phyloP scores from a whole-genome alignment of 1,140 invertebrate genomes.

The Hypsibius dujardini region DNA sequence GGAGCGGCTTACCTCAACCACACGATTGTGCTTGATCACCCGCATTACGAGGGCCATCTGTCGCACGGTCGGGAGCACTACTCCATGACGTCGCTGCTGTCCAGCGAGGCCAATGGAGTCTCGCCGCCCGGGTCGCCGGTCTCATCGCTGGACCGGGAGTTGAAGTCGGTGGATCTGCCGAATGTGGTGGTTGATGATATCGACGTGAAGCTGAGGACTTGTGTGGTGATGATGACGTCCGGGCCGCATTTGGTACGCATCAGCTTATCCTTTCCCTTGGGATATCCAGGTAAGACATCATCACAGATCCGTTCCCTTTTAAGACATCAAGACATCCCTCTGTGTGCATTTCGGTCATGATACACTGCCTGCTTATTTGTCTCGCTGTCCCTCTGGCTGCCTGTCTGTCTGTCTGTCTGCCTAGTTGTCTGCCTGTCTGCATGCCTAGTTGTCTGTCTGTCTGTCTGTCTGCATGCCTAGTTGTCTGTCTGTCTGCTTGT shows the following conservation, averaged over 20 bases:
- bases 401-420: too few species aligned
- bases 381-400: too few species aligned
- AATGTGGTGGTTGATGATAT: conserved; percentile 51
- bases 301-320: conserved; percentile 51
- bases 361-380: too few species aligned
- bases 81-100: conserved; percentile 16
- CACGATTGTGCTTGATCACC: not conserved
- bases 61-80: conserved; percentile 21
- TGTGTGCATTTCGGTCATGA: too few species aligned
- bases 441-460: too few species aligned
- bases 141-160: conserved; percentile 56
- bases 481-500: too few species aligned
- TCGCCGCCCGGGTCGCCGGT: conserved; percentile 46
- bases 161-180: conserved; percentile 49
- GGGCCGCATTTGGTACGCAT: conserved; percentile 54
- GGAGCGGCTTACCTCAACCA: conserved; percentile 17
- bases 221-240: conserved; percentile 51
- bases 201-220: conserved; percentile 50
- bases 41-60: not conserved
- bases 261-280: conserved; percentile 56
- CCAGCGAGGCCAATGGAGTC: conserved; percentile 15
- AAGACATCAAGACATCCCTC: conserved; percentile 44
- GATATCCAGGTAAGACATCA: conserved; percentile 52
- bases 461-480: too few species aligned
- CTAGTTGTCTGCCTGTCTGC: too few species aligned